Base-by-base conservation (phyloP, 2,888 invertebrate genomes). In the Cephus pygmeus region DNA sequence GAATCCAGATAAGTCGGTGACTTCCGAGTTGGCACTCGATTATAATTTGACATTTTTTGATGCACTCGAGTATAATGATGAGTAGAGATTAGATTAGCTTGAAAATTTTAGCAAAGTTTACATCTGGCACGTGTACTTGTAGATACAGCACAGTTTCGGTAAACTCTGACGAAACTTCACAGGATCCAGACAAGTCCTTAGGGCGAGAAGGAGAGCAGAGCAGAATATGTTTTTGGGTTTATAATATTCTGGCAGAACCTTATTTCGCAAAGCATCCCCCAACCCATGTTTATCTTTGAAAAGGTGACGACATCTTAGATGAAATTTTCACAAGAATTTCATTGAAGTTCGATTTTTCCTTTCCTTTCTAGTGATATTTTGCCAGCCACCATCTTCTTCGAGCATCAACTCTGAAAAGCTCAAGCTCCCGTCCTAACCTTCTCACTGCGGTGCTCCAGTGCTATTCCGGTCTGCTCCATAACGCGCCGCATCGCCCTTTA, bases 251-350 rank as follows among this genome's bases (percentile, higher is more conserved):
- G 56, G 0, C 23, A 23, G 23, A 15, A 56, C 9, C 9, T 23
- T 9, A 23, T 56, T 23, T 56, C 6, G 9, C 23, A 56, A 56
- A 23, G 40, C 40, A 23, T 40, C 23, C 23, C 23, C 56, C 23
- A 23, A 9, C 15, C 23, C 15, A 6, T 56, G 56, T 23, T 23
- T 23, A 56, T 9, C 56, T 56, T 23, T 23, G 23, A 56, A 56
- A 23, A 23, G 23, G 9, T 56, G 9, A 9, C 2, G 80, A 75
- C 76, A 76, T 73, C 68, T 34, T 40, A 69, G 75, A 78, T 35
- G 79, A 80, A 79, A 83, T 81, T 82, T 83, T 77, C 69, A 40
- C 40, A 77, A 80, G 76, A 82, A 81, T 79, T 80, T 80, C 75
- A 81, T 79, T 83, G 77, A 78, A 34, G 71, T 69, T 40, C 69